Evolutionary conservation across 2,888 invertebrate genomes (phyloP), one percentile per base, ranked within the genome.

Genomic region (Caenorhabditis wallacei): DNA sequence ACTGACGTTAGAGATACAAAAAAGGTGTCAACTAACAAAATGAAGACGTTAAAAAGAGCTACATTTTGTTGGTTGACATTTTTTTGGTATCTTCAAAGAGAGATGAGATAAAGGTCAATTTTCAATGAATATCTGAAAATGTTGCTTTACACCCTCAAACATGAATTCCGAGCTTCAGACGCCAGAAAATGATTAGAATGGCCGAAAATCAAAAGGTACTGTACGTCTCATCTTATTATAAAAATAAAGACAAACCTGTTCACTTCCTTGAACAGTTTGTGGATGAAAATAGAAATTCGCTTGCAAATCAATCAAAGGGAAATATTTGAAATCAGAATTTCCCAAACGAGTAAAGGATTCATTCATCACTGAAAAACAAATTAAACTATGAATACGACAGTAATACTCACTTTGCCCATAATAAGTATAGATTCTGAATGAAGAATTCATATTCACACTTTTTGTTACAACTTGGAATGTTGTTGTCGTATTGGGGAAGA

Each of bases 401-500:
- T 53, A 0, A 20, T 16, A 68, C 54, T n/a, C 13, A 68, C 68
- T 68, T 16, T 43, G 35, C 20, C 40, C 18, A 40, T 59, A 75
- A 35, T 11, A 51, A 7, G 68, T 18, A 10, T 16, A 13, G 7
- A 75, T 30, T 68, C 75, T 20, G 66, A 75, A 66, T n/a, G 46
- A 13, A 8, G 66, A 68, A 2, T 59, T 37, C 26, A 59, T 40
- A 18, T 75, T 35, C 1, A 75, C 75, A 59, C 66, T 68, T 26
- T 51, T 75, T 24, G 66, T 75, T 1, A 26, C n/a, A 30, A 75
- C 75, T 66, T 68, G 66, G 26, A 75, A 51, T 3, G 57, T 75
- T 18, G 66, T 59, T 2, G 75, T 75, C 4, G 75, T 75, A 37
- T 68, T 68, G 2, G 75, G 59, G 51, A 75, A 75, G 20, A 75